phyloP scores from a whole-genome alignment of 2,797 vertebrate genomes.

The Tympanoctomys barrerae region DNA sequence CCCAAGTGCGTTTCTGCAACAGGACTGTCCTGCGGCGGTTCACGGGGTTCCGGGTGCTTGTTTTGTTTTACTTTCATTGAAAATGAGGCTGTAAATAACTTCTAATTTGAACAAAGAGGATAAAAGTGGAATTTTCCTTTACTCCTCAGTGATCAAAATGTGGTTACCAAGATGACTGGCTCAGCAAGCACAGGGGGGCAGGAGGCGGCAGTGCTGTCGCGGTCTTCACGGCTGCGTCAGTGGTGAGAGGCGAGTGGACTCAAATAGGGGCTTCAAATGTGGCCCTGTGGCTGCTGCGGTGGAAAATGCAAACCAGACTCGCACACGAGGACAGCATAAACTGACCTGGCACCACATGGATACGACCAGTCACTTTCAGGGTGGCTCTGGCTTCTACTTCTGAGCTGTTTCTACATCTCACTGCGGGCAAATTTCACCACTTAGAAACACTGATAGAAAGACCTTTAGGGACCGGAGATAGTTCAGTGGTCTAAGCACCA shows the following conservation, averaged over 20 bases:
- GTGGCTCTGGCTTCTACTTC: not conserved
- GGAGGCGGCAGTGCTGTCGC: not conserved
- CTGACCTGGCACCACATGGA: not conserved
- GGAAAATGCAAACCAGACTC: not conserved
- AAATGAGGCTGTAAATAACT: not conserved
- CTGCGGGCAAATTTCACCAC: not conserved
- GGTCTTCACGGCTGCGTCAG: not conserved
- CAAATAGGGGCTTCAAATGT: not conserved
- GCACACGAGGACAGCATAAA: not conserved
- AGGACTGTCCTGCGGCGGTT: not conserved
- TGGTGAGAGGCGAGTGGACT: not conserved
- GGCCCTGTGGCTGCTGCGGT: not conserved
- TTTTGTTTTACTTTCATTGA: not conserved
- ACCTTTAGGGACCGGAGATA: no score
- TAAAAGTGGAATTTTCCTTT: not conserved
- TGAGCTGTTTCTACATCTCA: not conserved
- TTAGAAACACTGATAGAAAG: not conserved
- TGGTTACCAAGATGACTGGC: constrained; percentile 33
- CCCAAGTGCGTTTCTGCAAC: not conserved
- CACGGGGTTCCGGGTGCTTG: not conserved
- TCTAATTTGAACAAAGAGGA: constrained; percentile 11
- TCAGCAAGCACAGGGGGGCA: not conserved
- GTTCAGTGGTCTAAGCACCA: no score
- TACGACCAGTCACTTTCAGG: not conserved
- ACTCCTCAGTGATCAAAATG: not conserved